A percentile compares a stretch with the other conserved stretches of the same genome.
phyloP scores from a whole-genome alignment of 23 tunicate species.

The Phallusia fumigata region DNA sequence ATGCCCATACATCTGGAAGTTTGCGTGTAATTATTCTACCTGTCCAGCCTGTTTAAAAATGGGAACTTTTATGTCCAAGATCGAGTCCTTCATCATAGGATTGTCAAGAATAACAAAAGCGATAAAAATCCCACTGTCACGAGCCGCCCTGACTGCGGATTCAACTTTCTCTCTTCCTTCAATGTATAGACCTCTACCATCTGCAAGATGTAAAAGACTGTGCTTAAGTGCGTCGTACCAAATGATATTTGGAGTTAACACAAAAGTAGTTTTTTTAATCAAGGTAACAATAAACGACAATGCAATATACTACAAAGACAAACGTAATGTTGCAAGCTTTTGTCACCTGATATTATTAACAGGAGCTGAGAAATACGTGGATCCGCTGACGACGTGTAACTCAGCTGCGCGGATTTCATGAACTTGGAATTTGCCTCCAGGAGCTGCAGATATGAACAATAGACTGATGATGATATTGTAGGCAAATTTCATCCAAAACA shows the following conservation, averaged over 20 bases:
- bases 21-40: neutral
- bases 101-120: slow-evolving; percentile 91
- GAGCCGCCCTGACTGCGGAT: slow-evolving; percentile 58
- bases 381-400: slow-evolving; percentile 47
- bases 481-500: too few species aligned
- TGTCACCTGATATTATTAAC: slow-evolving; percentile 67
- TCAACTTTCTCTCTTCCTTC: slow-evolving; percentile 80
- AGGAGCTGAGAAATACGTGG: slow-evolving; percentile 73
- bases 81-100: slow-evolving; percentile 66
- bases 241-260: too few species aligned
- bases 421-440: slow-evolving; percentile 52
- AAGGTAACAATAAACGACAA: too few species aligned
- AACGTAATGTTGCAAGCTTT: too few species aligned
- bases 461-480: neutral
- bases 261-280: too few species aligned
- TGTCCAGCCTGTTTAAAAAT: slow-evolving; percentile 60
- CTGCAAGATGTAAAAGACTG: too few species aligned
- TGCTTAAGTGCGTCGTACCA: too few species aligned
- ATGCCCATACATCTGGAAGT: too few species aligned
- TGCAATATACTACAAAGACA: too few species aligned
- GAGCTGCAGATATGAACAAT: slow-evolving; percentile 10
- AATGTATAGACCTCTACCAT: slow-evolving; percentile 76
- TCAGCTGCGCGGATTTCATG: slow-evolving; percentile 46
- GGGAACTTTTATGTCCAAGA: slow-evolving; percentile 84
- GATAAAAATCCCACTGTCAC: slow-evolving; percentile 57